Base-by-base conservation (phyloP, 1,140 invertebrate species). In the Brachionus asplanchnoidis region DNA sequence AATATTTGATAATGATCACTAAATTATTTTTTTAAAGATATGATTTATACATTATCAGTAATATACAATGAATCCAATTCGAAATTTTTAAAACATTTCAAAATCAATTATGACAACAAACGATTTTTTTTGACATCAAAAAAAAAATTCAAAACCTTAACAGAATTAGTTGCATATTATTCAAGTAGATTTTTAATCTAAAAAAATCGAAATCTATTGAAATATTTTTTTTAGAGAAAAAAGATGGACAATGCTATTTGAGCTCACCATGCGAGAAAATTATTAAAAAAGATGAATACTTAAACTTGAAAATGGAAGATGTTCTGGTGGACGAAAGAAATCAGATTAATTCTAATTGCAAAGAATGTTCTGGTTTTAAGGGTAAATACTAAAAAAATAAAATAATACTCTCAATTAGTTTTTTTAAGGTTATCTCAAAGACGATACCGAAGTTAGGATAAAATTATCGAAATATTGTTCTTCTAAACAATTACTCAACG, bases 101-200 rank as follows among this genome's bases (percentile, higher is more conserved):
- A 77, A 50, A 32, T 77, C 7, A 50, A 42, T 42, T 23, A 28
- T 28, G 26, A 7, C 3, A 46, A 50, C 14, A 77, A 77, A 78
- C 97, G 97, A 6, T 89, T 87, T 78, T 99, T 98, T 92, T 99
- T 99, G 87, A 96, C 97, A 42, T 92, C 97, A 86, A 92, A 97
- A 88, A 97, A 95, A 85, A 97, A 96, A 79, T 99, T 99, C 91
- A 92, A 93, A 87, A 97, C 95, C 28, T 91, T 99, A 65, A 95
- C 97, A 89, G 97, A 99, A 89, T 92, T 99, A 6, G 96, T 99
- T 3, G 95, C 97, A 88, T 96, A 99, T 90, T 99, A 99, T 90
- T 96, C 94, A 89, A 94, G 95, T 91, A 44, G 23, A 20, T 4
- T 44, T 75, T 42, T 0, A 40, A 46, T 75, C 20, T 23, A 2